Conservation (phyloP, 30 jellyfish, hydroid and myxozoan genomes). For the Turritopsis rubra region DNA sequence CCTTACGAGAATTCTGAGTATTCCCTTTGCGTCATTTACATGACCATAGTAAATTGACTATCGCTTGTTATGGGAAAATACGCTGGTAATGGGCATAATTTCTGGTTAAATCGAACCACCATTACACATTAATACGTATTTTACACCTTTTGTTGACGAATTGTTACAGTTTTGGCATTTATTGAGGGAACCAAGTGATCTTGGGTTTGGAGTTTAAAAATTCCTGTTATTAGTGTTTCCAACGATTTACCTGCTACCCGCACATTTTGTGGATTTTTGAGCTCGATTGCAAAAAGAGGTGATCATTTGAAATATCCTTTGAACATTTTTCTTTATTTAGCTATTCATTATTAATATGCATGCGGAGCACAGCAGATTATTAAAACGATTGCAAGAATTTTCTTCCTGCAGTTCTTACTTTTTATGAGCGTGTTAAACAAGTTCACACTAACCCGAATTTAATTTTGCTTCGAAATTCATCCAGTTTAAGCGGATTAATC, state of each 20-base stretch:
- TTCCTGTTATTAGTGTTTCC: neutral
- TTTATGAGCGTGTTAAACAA: too few relatives aligned
- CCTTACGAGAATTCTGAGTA: conserved; percentile 20
- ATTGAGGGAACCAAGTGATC: neutral
- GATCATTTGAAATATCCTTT: neutral
- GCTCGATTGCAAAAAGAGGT: neutral
- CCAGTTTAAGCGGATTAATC: too few relatives aligned
- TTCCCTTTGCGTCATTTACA: conserved; percentile 22
- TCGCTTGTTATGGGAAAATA: conserved; percentile 1
- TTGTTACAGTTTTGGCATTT: neutral
- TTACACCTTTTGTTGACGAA: neutral
- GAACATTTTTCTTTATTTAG: neutral
- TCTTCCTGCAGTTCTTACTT: too few relatives aligned
- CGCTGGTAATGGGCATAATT: conserved; percentile 1
- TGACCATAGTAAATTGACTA: conserved; percentile 4
- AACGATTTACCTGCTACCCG: conserved; percentile 6
- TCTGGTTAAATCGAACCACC: neutral
- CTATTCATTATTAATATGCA: too few relatives aligned
- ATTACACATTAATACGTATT: neutral
- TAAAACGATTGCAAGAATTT: too few relatives aligned
- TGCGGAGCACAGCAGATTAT: too few relatives aligned
- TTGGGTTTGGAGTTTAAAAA: neutral
- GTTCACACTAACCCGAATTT: too few relatives aligned
- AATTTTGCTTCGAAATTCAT: too few relatives aligned
- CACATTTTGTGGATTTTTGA: neutral